Percentiles rank a stretch among this genome's conserved stretches.
Evolutionary conservation across 2,888 invertebrate species (phyloP).

Genomic region (Apomyelois bistriatella): DNA sequence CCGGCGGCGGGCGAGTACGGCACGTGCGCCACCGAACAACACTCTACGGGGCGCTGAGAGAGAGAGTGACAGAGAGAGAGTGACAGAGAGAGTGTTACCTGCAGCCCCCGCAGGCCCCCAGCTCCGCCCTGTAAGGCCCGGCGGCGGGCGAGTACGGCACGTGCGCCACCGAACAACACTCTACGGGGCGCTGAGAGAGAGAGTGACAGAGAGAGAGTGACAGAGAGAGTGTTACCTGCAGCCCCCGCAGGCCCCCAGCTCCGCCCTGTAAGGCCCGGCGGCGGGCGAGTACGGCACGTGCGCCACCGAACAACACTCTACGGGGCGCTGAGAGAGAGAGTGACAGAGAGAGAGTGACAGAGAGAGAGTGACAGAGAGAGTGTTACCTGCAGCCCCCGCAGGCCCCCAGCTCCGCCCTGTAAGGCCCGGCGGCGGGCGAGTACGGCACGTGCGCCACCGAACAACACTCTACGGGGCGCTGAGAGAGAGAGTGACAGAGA

Average conservation of each 20-base stretch:
- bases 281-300: conserved; percentile 90
- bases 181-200: too few species aligned
- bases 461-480: too few species aligned
- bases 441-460: conserved; percentile 92
- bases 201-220: too few species aligned
- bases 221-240: conserved; percentile 43
- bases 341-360: too few species aligned
- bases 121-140: conserved; percentile 60
- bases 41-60: too few species aligned
- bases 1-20: conserved; percentile 83
- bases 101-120: conserved; percentile 57
- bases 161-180: conserved; percentile 77
- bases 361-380: too few species aligned
- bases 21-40: conserved; percentile 86
- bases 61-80: too few species aligned
- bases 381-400: conserved; percentile 59
- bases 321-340: too few species aligned
- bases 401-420: conserved; percentile 54
- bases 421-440: conserved; percentile 61
- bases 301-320: too few species aligned
- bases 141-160: conserved; percentile 86
- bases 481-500: too few species aligned
- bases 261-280: conserved; percentile 58
- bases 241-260: conserved; percentile 53
- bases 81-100: too few species aligned